Base-by-base conservation (phyloP, 2,113 vertebrate species). In the Sebastes fasciatus region DNA sequence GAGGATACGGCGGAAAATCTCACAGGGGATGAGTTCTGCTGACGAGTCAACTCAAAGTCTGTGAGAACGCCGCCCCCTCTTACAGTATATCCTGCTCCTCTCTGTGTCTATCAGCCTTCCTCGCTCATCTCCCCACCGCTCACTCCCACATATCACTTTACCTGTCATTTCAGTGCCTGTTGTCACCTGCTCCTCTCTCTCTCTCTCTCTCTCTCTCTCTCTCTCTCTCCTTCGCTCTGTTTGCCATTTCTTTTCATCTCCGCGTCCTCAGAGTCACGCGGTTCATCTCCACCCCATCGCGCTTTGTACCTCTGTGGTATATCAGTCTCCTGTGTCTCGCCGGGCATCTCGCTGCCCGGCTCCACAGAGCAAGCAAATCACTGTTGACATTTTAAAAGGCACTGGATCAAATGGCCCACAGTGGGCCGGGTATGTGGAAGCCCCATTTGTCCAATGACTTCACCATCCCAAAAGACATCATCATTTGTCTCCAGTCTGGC, bases 371-470 rank as follows among this genome's bases (percentile, higher is more conserved):
- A 65, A 90, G 92, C 92, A 95, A 95, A 95, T 95, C 93, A 95
- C 88, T 87, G 91, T 80, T 94, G 93, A 94, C 94, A 93, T 94
- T 94, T 94, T 95, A 93, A 95, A 95, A 95, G 92, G 87, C 85
- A 71, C 74, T 91, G 91, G 90, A 92, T 94, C 88, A 93, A 92
- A 94, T 85, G 80, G 90, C 82, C 84, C 86, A 84, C 84, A 77
- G 89, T 89, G 83, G 92, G 89, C 83, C 21, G 84, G 80, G 77
- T 75, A 69, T 87, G 85, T 77, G 82, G 87, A 89, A 79, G 87
- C 72, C 74, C 83, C 88, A 88, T 94, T 94, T 92, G 92, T 94
- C 90, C 92, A 87, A 92, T 89, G 88, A 85, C 88, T 92, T 87
- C 88, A 87, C 88, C 92, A 77, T 92, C 91, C 92, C 89, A 79